These are phyloP conservation scores for Tringa solitaria DNA, from an alignment of 2,113 vertebrate species.

Conservation along the genomic window DNA sequence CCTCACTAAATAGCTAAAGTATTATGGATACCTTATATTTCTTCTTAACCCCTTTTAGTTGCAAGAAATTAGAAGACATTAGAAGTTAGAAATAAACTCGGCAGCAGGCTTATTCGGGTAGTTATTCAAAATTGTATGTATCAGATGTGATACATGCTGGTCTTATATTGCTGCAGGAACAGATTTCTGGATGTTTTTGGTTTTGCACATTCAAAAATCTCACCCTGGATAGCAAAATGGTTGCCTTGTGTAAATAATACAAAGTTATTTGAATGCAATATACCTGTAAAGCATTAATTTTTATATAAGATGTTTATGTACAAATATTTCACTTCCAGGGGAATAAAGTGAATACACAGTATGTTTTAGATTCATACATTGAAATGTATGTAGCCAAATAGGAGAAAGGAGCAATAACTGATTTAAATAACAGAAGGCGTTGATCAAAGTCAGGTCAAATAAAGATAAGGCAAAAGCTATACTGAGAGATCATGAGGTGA, in stretches of 20 bases:
- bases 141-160: neutral
- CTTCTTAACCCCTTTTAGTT: neutral
- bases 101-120: neutral
- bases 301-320: neutral
- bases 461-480: neutral
- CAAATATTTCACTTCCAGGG: neutral
- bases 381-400: neutral
- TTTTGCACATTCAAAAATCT: neutral
- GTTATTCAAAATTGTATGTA: neutral
- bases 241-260: neutral
- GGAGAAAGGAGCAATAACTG: neutral
- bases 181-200: neutral
- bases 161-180: neutral
- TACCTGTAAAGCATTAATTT: neutral
- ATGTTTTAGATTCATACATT: neutral
- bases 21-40: neutral
- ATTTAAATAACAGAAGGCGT: neutral
- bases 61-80: neutral
- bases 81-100: neutral
- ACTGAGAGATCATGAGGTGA: neutral
- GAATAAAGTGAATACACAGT: neutral
- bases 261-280: neutral
- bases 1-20: neutral
- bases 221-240: neutral
- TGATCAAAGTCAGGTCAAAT: neutral